phyloP scores from a whole-genome alignment of 2,113 vertebrate species.

The Myotis brandtii region DNA sequence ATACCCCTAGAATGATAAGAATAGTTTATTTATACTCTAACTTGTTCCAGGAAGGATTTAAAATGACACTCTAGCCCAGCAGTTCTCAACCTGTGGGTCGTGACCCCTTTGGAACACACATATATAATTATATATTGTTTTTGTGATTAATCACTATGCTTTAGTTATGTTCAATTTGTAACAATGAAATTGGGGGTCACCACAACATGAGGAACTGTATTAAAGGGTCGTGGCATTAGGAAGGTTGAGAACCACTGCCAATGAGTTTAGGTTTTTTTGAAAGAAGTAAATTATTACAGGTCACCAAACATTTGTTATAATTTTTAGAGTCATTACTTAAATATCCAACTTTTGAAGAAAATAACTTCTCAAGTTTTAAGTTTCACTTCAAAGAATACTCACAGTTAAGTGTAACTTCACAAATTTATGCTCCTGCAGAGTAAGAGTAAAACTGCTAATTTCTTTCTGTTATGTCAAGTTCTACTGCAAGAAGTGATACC shows the following conservation, averaged over 20 bases:
- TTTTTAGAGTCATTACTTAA: background rate
- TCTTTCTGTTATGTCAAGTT: background rate
- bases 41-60: conserved; percentile 20
- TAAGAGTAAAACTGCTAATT: conserved; percentile 24
- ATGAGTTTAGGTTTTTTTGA: background rate
- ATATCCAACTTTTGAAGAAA: conserved; percentile 49
- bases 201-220: no score
- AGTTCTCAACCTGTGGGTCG: no score
- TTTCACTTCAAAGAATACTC: conserved; percentile 18
- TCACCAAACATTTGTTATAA: conserved; percentile 22
- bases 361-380: background rate
- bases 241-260: background rate
- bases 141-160: no score
- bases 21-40: background rate
- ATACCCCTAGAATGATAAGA: background rate
- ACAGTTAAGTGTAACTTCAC: background rate
- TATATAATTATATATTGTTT: no score
- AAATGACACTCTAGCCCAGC: background rate
- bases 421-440: background rate
- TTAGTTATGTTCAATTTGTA: no score
- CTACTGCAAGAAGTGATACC: background rate
- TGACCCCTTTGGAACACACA: no score
- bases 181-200: no score
- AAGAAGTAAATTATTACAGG: background rate
- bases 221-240: no score